phyloP scores from a whole-genome alignment of 2,113 vertebrate genomes.

The Dicentrarchus labrax region DNA sequence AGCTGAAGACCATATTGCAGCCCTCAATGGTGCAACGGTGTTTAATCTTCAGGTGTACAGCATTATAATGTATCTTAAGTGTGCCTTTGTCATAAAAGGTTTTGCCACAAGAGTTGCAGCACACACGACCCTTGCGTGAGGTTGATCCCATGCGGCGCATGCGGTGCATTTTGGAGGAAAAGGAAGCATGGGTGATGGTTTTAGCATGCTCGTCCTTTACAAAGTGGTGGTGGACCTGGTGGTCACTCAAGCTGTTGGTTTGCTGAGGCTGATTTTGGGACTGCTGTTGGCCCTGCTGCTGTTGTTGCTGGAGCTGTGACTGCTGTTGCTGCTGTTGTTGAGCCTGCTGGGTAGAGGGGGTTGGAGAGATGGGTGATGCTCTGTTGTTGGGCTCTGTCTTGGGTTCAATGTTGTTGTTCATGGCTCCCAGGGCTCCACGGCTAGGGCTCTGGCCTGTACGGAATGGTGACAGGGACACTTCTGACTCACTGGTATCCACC shows the following conservation, averaged over 20 bases:
- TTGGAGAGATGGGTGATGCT: constrained; percentile 87
- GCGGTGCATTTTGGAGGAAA: constrained; percentile 96
- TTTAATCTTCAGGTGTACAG: constrained; percentile 99
- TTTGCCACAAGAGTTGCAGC: constrained; percentile 98
- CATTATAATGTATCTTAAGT: constrained; percentile 99
- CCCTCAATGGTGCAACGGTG: constrained; percentile 98
- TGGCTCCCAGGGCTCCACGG: constrained; percentile 90
- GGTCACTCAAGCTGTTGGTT: constrained; percentile 88
- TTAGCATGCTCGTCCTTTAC: constrained; percentile 94
- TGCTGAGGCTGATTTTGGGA: constrained; percentile 80
- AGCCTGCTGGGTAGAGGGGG: constrained; percentile 80
- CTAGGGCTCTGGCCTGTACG: constrained; percentile 92
- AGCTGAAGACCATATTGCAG: constrained; percentile 99
- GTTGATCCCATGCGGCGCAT: constrained; percentile 97
- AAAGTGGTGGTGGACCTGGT: constrained; percentile 86
- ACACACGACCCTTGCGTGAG: constrained; percentile 97
- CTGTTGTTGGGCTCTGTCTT: constrained; percentile 93
- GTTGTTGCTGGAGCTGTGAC: constrained; percentile 87
- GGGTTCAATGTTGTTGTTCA: constrained; percentile 94
- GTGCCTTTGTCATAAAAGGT: constrained; percentile 99
- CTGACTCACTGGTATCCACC: constrained; percentile 97
- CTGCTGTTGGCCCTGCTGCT: constrained; percentile 83
- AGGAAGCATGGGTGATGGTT: constrained; percentile 84
- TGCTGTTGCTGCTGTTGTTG: constrained; percentile 84
- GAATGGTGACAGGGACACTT: constrained; percentile 94